A percentile compares a stretch with the other conserved stretches of the same genome.
phyloP scores from a whole-genome alignment of 2,113 vertebrate species.

The Mesitornis unicolor region DNA sequence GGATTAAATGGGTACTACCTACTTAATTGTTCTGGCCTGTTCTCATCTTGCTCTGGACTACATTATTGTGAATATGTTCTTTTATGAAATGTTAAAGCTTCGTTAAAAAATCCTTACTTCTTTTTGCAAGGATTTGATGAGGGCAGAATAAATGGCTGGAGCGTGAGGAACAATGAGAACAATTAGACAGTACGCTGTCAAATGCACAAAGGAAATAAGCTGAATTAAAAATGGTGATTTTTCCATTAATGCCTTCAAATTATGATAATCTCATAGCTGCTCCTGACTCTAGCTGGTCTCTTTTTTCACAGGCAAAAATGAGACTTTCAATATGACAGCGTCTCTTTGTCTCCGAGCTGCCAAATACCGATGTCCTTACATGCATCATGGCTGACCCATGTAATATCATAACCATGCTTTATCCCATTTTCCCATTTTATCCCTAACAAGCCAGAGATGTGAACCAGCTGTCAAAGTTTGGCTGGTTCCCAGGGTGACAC shows the following conservation, averaged over 20 bases:
- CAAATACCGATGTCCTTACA: conserved; percentile 33
- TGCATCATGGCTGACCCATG: conserved; percentile 18
- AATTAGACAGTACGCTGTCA: background rate
- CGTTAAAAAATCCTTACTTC: background rate
- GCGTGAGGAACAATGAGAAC: background rate
- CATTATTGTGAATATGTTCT: background rate
- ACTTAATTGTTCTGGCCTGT: background rate
- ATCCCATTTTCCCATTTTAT: background rate
- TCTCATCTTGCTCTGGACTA: background rate
- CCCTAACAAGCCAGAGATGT: conserved; percentile 10
- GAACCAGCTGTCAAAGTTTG: conserved; percentile 28
- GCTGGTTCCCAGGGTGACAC: background rate
- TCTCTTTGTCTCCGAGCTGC: background rate
- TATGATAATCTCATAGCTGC: background rate
- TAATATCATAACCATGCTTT: background rate
- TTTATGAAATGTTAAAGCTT: background rate
- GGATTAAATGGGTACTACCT: background rate
- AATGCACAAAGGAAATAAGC: conserved; percentile 7
- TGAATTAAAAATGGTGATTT: conserved; percentile 8
- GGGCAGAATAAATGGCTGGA: background rate
- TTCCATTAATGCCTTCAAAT: background rate
- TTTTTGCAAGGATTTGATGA: background rate
- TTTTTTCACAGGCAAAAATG: background rate
- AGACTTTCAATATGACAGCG: background rate
- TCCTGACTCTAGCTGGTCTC: background rate